These are phyloP conservation scores for Lottia gigantea DNA, from an alignment of 2,888 invertebrate species.

Conservation along the genomic window DNA sequence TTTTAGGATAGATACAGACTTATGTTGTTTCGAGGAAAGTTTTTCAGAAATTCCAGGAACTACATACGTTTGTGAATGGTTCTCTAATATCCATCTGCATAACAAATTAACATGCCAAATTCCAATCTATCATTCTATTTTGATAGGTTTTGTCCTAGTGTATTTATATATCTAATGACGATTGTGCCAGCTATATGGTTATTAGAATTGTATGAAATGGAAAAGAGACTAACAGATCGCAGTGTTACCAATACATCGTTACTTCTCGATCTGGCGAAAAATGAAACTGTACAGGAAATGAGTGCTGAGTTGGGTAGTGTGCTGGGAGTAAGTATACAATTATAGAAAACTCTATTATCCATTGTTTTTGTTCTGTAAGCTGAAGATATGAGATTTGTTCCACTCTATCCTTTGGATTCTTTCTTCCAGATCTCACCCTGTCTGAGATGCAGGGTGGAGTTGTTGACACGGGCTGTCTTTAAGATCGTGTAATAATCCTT, in stretches of 20 bases:
- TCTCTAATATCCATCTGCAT: neutral
- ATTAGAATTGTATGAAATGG: constrained; percentile 88
- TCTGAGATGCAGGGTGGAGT: too few relatives aligned
- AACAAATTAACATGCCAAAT: neutral
- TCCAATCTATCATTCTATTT: neutral
- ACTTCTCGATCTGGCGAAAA: constrained; percentile 24
- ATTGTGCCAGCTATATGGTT: constrained; percentile 96
- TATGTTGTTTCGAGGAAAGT: too few relatives aligned
- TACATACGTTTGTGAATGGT: too few relatives aligned
- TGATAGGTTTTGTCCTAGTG: constrained; percentile 91
- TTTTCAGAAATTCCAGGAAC: too few relatives aligned
- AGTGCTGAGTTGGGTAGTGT: constrained; percentile 40
- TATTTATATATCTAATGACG: constrained; percentile 88
- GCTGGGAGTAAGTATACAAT: constrained; percentile 44
- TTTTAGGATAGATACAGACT: too few relatives aligned
- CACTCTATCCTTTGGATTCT: too few relatives aligned
- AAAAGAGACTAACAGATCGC: constrained; percentile 72
- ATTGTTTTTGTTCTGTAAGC: neutral
- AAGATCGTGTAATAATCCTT: too few relatives aligned
- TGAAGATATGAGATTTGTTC: too few relatives aligned
- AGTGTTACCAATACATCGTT: constrained; percentile 13
- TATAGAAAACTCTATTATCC: neutral
- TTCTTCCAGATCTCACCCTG: too few relatives aligned
- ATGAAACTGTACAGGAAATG: constrained; percentile 42
- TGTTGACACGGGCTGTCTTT: too few relatives aligned